phyloP scores from a whole-genome alignment of 2,888 invertebrate species.

The Pyrrhosoma nymphula region DNA sequence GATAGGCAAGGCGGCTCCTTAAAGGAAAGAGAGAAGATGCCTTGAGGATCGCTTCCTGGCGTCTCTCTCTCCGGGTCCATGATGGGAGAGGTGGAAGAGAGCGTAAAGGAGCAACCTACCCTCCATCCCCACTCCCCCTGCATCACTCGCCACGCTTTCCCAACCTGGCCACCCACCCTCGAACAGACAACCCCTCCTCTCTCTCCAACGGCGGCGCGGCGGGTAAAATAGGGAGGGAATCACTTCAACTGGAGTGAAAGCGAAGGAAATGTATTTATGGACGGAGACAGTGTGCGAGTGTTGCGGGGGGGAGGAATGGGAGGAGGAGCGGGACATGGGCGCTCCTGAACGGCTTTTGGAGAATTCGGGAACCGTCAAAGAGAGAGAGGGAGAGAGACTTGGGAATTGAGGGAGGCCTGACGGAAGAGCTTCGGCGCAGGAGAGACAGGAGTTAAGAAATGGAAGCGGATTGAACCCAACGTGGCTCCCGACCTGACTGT shows the following conservation, averaged over 20 bases:
- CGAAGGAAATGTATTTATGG: conserved; percentile 18
- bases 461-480: no score
- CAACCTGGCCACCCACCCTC: background rate
- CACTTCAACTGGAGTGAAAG: background rate
- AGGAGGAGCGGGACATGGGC: background rate
- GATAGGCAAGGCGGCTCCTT: background rate
- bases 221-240: background rate
- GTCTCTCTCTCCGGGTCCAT: background rate
- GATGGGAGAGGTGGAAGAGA: background rate
- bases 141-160: background rate
- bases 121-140: background rate
- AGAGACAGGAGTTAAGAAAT: no score
- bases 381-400: no score
- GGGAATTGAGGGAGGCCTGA: no score
- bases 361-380: no score
- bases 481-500: no score
- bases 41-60: background rate
- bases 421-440: no score
- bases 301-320: background rate
- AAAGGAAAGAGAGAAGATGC: background rate
- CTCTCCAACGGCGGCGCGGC: background rate
- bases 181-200: background rate
- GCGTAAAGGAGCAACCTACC: background rate
- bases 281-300: background rate
- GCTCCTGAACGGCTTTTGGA: no score